Evolutionary conservation across 2,797 vertebrate species (phyloP), one percentile per base, ranked within the genome.

Genomic region (Eospalax fontanierii): DNA sequence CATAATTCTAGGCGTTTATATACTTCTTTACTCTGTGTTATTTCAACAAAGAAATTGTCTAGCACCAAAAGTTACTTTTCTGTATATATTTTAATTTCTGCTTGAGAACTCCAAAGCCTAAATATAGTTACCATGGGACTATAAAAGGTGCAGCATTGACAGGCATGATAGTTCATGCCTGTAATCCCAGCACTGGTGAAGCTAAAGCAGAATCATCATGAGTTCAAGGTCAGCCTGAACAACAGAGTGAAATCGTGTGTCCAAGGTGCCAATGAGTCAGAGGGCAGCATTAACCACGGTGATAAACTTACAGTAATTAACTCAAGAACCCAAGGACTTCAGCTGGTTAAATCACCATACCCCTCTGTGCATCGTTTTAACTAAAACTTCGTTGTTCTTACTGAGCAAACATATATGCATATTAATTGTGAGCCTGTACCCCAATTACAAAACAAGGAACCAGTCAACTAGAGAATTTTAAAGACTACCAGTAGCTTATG

Each of bases 71-170:
- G 65, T 88, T 90, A 78, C 57, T 50, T 90, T 90, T 68, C 57
- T 54, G 38, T 54, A 85, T 85, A 81, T 78, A 73, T 57, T 68
- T 74, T 57, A 79, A 74, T 96, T 94, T 94, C 79, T 90, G 33
- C 40, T 88, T 74, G 19, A 66, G 33, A 88, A 54, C 76, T 46
- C 63, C 76, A 79, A 38, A 87, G 22, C 19, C 43, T 76, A 90
- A 78, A 75, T 75, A 81, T 38, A 54, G 65, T 78, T 40, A n/a
- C 22, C 33, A 19, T 83, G 28, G n/a, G n/a, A 81, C 68, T 50
- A 89, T 73, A 92, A 86, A 90, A 40, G 61, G 54, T 6, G n/a
- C n/a, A 73, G 26, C 28, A 28, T 66, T 66, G 10, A 30, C 66
- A 33, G 66, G 2, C 28, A 30, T 68, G 28, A 28, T 33, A 28